Base-by-base conservation (phyloP, 2,797 vertebrate species). In the Miichthys miiuy region DNA sequence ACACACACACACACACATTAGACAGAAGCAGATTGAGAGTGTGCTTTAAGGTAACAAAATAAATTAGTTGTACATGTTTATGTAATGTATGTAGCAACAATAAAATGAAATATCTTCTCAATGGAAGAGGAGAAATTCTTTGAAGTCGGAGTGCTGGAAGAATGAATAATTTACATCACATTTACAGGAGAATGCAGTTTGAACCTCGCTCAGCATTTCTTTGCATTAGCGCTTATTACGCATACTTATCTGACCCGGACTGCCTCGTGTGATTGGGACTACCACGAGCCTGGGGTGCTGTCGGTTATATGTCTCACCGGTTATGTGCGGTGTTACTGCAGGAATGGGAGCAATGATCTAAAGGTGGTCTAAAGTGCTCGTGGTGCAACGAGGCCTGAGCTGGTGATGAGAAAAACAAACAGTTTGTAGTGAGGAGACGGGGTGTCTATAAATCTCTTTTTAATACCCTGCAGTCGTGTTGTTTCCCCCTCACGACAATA, bases 381-480 rank as follows among this genome's bases (percentile, higher is more conserved):
- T 42, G 67, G 62, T 66, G 81, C 67, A 75, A 83, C 30, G 46
- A 25, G 47, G 54, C 65, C 77, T 23, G 58, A 85, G 68, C 52
- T 10, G 0, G 63, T 75, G 81, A 87, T 81, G 83, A 85, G 80
- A 80, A 90, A 86, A 88, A 78, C 77, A 87, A 90, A 86, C 80
- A 80, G 69, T 79, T 80, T 58, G 81, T 68, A 72, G 78, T 4
- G 25, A 75, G 42, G 55, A 81, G 72, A 79, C 27, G 54, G 68
- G 3, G 12, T 12, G 6, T 74, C 81, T 11, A 69, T 88, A 87
- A 93, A 93, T 91, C 85, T 91, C 75, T 69, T 87, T 85, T 87
- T 91, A 90, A 91, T 89, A 88, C 88, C 81, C 56, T 17, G 63
- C 79, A 82, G 82, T 81, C 47, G 38, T 57, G 66, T 72, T 46